phyloP scores from a whole-genome alignment of 2,888 invertebrate genomes.

The Rapana venosa region DNA sequence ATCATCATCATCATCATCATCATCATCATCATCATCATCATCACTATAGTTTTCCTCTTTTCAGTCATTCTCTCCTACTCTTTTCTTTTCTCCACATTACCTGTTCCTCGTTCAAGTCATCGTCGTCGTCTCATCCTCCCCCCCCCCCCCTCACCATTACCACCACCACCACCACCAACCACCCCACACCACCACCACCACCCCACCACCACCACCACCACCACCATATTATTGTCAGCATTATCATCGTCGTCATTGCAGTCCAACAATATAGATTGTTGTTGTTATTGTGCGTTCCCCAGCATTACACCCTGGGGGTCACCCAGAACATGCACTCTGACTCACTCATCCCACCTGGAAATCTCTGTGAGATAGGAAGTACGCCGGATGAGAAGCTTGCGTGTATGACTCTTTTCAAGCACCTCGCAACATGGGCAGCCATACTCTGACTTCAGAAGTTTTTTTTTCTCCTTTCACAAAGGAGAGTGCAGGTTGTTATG shows the following conservation, averaged over 20 bases:
- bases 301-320: no score
- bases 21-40: background rate
- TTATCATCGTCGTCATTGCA: background rate
- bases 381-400: no score
- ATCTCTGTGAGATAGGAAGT: no score
- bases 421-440: no score
- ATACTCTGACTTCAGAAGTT: no score
- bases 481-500: no score
- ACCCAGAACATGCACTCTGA: no score
- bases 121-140: background rate
- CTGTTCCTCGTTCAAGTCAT: background rate
- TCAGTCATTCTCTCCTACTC: background rate
- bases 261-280: background rate
- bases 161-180: background rate
- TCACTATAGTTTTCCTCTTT: background rate
- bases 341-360: no score
- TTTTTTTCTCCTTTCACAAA: no score
- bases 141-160: background rate
- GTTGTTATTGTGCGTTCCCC: no score
- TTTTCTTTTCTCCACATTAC: background rate
- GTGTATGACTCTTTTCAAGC: no score
- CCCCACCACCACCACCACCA: background rate
- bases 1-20: conserved; percentile 23
- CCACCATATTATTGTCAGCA: background rate
- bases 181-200: background rate